Percentiles rank a stretch among this genome's conserved stretches.
Conservation (phyloP, 2,113 vertebrate species). For the Podarcis muralis region DNA sequence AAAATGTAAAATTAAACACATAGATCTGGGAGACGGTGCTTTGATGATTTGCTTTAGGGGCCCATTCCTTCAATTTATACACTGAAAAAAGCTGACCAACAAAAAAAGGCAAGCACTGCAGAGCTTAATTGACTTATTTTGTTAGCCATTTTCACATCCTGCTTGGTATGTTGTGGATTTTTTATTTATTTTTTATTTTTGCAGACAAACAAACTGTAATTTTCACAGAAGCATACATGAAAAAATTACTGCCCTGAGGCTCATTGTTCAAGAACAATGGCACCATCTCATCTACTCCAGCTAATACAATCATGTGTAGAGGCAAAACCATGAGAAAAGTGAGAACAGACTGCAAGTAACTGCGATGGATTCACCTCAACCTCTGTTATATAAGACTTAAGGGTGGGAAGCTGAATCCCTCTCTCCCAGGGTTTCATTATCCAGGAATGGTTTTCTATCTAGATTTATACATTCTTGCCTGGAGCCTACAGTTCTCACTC, state of each 20-base stretch:
- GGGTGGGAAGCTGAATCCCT: slow-evolving; percentile 46
- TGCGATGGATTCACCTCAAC: slow-evolving; percentile 61
- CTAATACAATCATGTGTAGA: background rate
- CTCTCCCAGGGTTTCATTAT: slow-evolving; percentile 73
- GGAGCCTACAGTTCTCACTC: slow-evolving; percentile 50
- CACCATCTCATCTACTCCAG: background rate
- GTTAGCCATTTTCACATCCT: background rate
- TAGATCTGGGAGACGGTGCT: slow-evolving; percentile 14
- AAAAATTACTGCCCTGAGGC: slow-evolving; percentile 4
- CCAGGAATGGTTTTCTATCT: slow-evolving; percentile 64
- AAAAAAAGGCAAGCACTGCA: background rate
- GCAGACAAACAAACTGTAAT: background rate
- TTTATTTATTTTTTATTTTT: background rate
- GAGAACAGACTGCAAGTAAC: slow-evolving; percentile 36
- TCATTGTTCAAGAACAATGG: background rate
- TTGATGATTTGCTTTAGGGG: slow-evolving; percentile 42
- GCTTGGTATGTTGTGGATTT: background rate
- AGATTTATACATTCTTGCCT: slow-evolving; percentile 61
- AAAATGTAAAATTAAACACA: slow-evolving; percentile 23
- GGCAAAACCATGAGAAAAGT: slow-evolving; percentile 2
- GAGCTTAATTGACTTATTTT: slow-evolving; percentile 34
- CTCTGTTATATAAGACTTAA: slow-evolving; percentile 44
- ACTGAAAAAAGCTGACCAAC: slow-evolving; percentile 18
- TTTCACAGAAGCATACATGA: background rate
- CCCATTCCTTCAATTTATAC: slow-evolving; percentile 14